Evolutionary conservation across 2,113 vertebrate genomes (phyloP), one percentile per base, ranked within the genome.

Genomic region (Anolis carolinensis): DNA sequence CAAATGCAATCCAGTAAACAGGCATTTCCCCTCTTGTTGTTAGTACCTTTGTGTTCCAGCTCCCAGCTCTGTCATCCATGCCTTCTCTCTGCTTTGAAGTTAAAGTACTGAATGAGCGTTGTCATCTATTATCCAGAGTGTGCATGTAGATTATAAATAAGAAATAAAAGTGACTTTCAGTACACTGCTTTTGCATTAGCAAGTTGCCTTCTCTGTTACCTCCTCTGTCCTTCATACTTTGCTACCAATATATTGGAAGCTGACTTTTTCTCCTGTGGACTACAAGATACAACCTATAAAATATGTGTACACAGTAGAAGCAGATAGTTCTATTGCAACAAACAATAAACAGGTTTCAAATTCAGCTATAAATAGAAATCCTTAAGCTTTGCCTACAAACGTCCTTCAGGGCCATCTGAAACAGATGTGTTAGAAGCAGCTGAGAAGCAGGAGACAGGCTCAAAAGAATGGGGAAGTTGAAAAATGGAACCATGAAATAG

Each of bases 111-210:
- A 96, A 96, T 96, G 96, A 97, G 95, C 93, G 87, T 95, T 95
- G 96, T 95, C 96, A 96, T 96, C 97, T 96, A 95, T 97, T 97
- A 96, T 93, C 96, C 93, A 93, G 95, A 94, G 90, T 91, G 96
- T 94, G 96, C 96, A 89, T 93, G 94, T 93, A 96, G 95, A 97
- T 97, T 96, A 98, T 98, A 97, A 98, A 98, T 98, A 98, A 99
- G 96, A 97, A 97, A 98, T 98, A 96, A 95, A 96, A 97, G 96
- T 94, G 94, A 94, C 96, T 96, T 95, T 96, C 93, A 93, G 95
- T 95, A 97, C 97, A 97, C 95, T 95, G 91, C 95, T 98, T 97
- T 95, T 96, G 96, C 97, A 97, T 98, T 97, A 98, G 96, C 94
- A 90, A 93, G 92, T 87, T 87, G 83, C 90, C 92, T 86, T 92